These are phyloP conservation scores for Aldabrachelys gigantea DNA, from an alignment of 2,113 vertebrate species.

Conservation along the genomic window DNA sequence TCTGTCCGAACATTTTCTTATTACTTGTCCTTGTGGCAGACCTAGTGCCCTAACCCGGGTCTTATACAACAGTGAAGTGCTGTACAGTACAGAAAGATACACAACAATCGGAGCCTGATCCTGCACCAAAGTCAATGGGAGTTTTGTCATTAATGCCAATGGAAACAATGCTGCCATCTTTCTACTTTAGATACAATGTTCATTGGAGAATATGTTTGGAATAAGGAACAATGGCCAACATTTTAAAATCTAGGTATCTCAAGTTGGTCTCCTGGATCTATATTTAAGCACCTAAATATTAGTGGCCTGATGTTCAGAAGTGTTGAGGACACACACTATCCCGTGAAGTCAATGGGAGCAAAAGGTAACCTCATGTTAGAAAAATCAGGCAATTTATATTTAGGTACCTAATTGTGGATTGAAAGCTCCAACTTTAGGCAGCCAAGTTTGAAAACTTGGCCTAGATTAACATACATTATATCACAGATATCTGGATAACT, in stretches of 20 bases:
- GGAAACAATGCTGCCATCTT: neutral
- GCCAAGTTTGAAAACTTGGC: slow-evolving; percentile 6
- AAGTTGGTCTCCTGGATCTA: slow-evolving; percentile 39
- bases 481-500: neutral
- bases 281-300: slow-evolving; percentile 59
- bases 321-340: slow-evolving; percentile 45
- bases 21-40: neutral
- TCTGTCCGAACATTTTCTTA: slow-evolving; percentile 31
- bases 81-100: neutral
- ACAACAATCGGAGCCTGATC: neutral
- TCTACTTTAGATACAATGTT: neutral
- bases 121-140: neutral
- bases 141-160: neutral
- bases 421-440: neutral
- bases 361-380: neutral
- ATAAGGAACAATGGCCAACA: neutral
- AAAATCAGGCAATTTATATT: slow-evolving; percentile 58
- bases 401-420: slow-evolving; percentile 43
- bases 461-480: neutral
- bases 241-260: slow-evolving; percentile 26
- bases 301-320: slow-evolving; percentile 57
- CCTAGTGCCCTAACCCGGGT: neutral
- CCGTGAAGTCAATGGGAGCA: neutral
- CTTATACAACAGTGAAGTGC: neutral
- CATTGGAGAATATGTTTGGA: neutral